Percentiles rank a stretch among this genome's conserved stretches.
phyloP scores from a whole-genome alignment of 2,888 invertebrate species.

The Drosophila prostipennis region DNA sequence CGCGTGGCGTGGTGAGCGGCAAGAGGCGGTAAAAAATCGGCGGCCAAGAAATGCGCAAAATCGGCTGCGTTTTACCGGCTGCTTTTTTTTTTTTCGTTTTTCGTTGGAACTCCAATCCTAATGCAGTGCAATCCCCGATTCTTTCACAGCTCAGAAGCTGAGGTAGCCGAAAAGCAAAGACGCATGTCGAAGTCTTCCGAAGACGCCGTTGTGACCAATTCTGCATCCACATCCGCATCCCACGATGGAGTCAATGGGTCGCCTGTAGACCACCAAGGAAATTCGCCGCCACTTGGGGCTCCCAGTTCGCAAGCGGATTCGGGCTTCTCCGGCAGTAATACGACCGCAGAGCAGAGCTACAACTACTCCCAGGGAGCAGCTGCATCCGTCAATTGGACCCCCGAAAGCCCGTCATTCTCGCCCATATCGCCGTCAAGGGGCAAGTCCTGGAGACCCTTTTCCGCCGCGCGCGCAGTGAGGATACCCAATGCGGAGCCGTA shows the following conservation, averaged over 20 bases:
- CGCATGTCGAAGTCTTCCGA: background rate
- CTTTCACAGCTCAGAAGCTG: background rate
- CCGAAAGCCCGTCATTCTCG: too few species aligned
- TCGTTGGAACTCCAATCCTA: too few species aligned
- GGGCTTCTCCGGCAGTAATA: too few species aligned
- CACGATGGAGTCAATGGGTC: background rate
- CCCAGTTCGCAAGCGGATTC: too few species aligned
- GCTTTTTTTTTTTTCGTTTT: background rate
- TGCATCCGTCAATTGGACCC: too few species aligned
- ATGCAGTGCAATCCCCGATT: background rate
- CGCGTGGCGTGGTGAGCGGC: background rate
- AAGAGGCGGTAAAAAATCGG: background rate
- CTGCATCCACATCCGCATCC: background rate
- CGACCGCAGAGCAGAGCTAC: too few species aligned
- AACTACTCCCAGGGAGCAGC: too few species aligned
- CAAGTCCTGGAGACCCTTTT: too few species aligned
- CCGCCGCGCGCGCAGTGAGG: too few species aligned
- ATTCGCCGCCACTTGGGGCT: too few species aligned
- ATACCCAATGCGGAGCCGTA: too few species aligned
- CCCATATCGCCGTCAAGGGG: too few species aligned
- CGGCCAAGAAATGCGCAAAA: constrained; percentile 2
- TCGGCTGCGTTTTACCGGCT: background rate
- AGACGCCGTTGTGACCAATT: background rate
- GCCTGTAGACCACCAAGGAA: background rate
- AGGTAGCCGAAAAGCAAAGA: background rate